Conservation (phyloP, 2,113 vertebrate species). For the Mustelus asterias region DNA sequence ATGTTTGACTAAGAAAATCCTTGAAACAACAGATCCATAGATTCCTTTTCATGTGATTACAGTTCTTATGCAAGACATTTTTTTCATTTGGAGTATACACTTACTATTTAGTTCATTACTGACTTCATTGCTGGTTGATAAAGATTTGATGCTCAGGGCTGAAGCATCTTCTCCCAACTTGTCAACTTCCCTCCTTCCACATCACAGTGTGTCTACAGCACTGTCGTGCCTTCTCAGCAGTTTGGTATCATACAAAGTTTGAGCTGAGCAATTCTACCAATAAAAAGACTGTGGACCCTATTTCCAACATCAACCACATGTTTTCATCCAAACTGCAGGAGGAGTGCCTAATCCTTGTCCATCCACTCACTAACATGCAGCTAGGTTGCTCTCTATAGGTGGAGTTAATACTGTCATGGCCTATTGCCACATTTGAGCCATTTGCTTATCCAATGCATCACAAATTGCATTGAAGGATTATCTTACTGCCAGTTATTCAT, state of each 20-base stretch:
- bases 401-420: neutral
- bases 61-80: neutral
- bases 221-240: neutral
- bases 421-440: neutral
- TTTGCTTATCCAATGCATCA: neutral
- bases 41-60: neutral
- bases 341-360: neutral
- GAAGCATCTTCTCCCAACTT: neutral
- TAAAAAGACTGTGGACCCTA: neutral
- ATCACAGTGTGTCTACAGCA: neutral
- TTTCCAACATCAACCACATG: neutral
- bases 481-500: neutral
- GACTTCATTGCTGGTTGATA: neutral
- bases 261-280: neutral
- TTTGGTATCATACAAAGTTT: neutral
- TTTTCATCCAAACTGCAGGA: neutral
- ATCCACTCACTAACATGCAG: neutral
- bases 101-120: neutral
- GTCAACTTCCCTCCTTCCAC: neutral
- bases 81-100: neutral
- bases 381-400: neutral
- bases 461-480: neutral
- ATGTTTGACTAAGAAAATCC: neutral
- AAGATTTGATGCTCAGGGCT: neutral
- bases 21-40: neutral